Base-by-base conservation (phyloP, 2,888 invertebrate genomes). In the Aphodius sticticus region DNA sequence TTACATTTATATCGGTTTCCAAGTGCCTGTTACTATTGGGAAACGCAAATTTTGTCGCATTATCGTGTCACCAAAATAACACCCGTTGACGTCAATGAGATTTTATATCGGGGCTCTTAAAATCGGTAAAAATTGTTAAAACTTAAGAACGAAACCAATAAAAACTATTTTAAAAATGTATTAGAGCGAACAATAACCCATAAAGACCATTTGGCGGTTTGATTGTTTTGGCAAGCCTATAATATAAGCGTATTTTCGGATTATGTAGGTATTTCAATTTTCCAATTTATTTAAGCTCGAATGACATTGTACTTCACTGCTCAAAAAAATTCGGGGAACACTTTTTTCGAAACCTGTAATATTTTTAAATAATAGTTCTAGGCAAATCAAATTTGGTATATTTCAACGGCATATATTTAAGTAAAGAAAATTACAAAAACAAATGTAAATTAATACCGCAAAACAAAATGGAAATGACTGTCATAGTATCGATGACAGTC, bases 121-220 rank as follows among this genome's bases (percentile, higher is more conserved):
- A 7, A 53, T 53, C 53, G 53, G 6, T 1, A 53, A 53, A 53
- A 53, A 53, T 53, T 53, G 53, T 53, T 7, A 53, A 53, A 53
- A 53, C 53, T 53, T 53, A 53, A 53, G 53, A 53, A 53, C 53
- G 53, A 53, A 38, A 53, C 53, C 4, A 53, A 53, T 53, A 53
- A 53, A 53, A 53, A 53, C 53, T 53, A 53, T 53, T 53, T 53
- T 53, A 53, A 53, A 53, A 53, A 53, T 53, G 53, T 53, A 53
- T 53, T 53, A 53, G 53, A 53, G 53, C 53, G 53, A 53, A 53
- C 53, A 53, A 53, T 53, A 53, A 53, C 12, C 53, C 53, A 53
- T 53, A 53, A 53, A 53, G 53, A 53, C 7, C 53, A 53, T 53
- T 53, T 53, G 53, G 53, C 53, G 53, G 12, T 53, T 53, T 53